Percentiles rank a stretch among this genome's conserved stretches.
Evolutionary conservation across 37 sponge, comb jelly and placozoan species (phyloP).

Genomic region (Oscarella lobularis): DNA sequence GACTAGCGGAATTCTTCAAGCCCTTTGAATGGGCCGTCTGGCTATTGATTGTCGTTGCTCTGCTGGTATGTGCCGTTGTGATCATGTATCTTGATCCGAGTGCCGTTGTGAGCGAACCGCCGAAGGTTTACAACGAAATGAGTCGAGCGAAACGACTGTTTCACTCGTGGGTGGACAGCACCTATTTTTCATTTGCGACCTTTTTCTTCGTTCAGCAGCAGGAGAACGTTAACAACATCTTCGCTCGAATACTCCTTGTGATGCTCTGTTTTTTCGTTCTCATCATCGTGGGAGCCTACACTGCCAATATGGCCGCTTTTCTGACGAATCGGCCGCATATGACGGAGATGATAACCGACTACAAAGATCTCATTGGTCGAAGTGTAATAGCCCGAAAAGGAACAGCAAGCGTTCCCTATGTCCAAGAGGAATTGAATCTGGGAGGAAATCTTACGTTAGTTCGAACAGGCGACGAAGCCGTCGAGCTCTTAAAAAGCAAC

Average conservation of each 20-base stretch:
- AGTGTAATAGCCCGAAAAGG: not conserved
- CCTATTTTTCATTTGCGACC: not conserved
- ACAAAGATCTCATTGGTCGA: not conserved
- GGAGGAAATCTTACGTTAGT: too few relatives aligned
- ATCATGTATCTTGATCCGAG: not conserved
- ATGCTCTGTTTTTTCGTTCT: not conserved
- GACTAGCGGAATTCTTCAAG: not conserved
- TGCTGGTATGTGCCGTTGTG: not conserved
- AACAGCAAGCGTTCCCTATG: not conserved
- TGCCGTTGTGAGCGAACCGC: not conserved
- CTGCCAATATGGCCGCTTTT: conserved; percentile 4
- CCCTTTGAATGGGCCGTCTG: conserved; percentile 4
- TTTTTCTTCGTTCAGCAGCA: not conserved
- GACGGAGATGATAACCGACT: not conserved
- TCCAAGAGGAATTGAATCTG: not conserved
- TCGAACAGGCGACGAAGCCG: not conserved
- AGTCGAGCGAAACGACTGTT: not conserved
- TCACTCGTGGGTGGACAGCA: not conserved
- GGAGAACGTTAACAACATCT: not conserved
- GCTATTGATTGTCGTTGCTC: not conserved
- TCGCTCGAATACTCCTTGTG: not conserved
- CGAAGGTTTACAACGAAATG: not conserved
- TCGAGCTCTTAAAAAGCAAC: not conserved
- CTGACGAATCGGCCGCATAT: not conserved
- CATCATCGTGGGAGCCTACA: not conserved